A percentile compares a stretch with the other conserved stretches of the same genome.
phyloP scores from a whole-genome alignment of 2,113 vertebrate genomes.

The Bostrychus sinensis region DNA sequence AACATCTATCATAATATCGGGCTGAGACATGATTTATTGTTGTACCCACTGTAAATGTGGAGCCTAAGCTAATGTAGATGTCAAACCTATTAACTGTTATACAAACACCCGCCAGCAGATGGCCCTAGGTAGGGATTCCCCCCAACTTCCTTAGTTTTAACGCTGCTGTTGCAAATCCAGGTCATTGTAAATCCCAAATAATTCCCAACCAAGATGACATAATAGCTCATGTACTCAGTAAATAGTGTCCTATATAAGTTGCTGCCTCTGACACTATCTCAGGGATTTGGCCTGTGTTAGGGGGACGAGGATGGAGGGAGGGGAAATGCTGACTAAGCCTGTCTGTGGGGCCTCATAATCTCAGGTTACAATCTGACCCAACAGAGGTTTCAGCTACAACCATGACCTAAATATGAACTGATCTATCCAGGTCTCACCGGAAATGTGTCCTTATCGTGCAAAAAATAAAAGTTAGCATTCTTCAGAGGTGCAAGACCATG shows the following conservation, averaged over 20 bases:
- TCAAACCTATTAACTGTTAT: background rate
- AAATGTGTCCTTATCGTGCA: conserved; percentile 10
- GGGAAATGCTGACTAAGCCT: conserved; percentile 55
- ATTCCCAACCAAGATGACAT: conserved; percentile 34
- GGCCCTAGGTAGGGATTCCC: conserved; percentile 14
- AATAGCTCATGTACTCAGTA: conserved; percentile 29
- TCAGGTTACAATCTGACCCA: conserved; percentile 65
- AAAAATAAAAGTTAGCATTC: background rate
- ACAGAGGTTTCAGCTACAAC: conserved; percentile 57
- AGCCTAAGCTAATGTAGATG: too few relatives aligned
- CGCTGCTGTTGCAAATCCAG: conserved; percentile 27
- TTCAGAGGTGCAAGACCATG: background rate
- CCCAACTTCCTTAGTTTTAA: background rate
- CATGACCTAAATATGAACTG: conserved; percentile 69
- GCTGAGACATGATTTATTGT: too few relatives aligned
- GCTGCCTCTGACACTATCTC: conserved; percentile 24
- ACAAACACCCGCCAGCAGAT: conserved; percentile 48
- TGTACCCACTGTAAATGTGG: too few relatives aligned
- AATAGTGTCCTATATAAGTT: conserved; percentile 21
- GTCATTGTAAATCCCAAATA: conserved; percentile 33
- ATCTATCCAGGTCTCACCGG: conserved; percentile 50
- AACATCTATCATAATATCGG: too few relatives aligned
- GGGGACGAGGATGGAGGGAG: background rate
- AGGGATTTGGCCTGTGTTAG: conserved; percentile 44
- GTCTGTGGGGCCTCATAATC: conserved; percentile 56